Evolutionary conservation across 1,140 invertebrate genomes (phyloP).

Genomic region (Lasaia peninsularis): DNA sequence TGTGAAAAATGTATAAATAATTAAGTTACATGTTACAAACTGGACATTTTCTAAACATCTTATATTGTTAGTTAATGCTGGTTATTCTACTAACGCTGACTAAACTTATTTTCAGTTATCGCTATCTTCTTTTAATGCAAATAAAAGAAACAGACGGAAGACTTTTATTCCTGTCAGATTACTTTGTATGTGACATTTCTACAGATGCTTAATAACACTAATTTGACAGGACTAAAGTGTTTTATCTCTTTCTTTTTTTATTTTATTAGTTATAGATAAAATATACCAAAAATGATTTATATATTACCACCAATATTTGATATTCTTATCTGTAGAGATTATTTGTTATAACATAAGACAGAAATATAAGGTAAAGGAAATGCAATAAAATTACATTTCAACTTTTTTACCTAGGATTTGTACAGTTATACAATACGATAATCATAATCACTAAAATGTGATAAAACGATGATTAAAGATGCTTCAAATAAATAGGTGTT

Average conservation of each 20-base stretch:
- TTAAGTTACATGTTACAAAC: conserved; percentile 9
- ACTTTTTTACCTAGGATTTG: conserved; percentile 19
- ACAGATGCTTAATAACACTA: too few species aligned
- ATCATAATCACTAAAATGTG: conserved; percentile 43
- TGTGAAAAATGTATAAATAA: conserved; percentile 32
- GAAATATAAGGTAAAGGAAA: conserved; percentile 20
- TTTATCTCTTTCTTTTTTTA: too few species aligned
- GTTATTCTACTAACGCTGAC: too few species aligned
- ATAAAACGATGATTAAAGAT: conserved; percentile 23
- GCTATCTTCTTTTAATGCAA: too few species aligned
- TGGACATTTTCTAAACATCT: conserved; percentile 1
- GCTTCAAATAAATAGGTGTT: background rate
- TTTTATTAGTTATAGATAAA: too few species aligned
- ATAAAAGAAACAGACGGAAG: too few species aligned
- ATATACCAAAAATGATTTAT: too few species aligned
- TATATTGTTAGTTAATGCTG: background rate
- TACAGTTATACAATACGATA: conserved; percentile 30
- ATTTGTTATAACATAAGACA: conserved; percentile 7
- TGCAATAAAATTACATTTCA: conserved; percentile 32
- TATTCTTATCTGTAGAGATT: conserved; percentile 1
- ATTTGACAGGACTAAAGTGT: too few species aligned
- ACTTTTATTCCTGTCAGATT: too few species aligned
- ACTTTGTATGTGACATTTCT: too few species aligned
- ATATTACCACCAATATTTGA: too few species aligned
- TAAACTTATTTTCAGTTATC: too few species aligned